Evolutionary conservation across 2,797 vertebrate genomes (phyloP), one percentile per base, ranked within the genome.

Genomic region (Microctenopoma steveboyesi): DNA sequence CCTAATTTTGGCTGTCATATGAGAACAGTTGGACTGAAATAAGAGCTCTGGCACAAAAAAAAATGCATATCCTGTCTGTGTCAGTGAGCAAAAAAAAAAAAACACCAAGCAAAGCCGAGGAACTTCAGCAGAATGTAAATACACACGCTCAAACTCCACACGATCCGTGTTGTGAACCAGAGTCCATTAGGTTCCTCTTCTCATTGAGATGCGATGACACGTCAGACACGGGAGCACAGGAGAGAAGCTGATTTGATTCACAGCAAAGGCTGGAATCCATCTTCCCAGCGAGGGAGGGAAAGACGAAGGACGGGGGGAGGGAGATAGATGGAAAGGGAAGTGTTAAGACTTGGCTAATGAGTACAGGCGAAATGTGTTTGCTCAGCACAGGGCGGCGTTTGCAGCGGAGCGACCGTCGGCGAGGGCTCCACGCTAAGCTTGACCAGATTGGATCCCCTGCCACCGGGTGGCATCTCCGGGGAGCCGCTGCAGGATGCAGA

Each of bases 301-400:
- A 57, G 51, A 69, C 64, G 58, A 75, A 81, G 70, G 59, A 66
- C 59, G 30, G 33, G 46, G 58, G 6, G 54, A 27, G 18, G 11
- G 25, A 39, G 49, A 12, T 16, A 15, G n/a, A 9, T 12, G 6
- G 39, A 48, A 52, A 4, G 30, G 50, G 37, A 30, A 64, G 68
- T 35, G 79, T 53, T 75, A 68, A 84, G 72, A 78, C 60, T 64
- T 1, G 63, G 64, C 83, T 86, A 91, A 90, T 89, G 87, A 92
- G 81, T 76, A 14, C 58, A 59, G 78, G 43, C 11, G 25, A 79
- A 68, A 86, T 79, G 82, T 86, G 88, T 91, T 88, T 86, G 76
- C 83, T 91, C 87, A 88, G 86, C 85, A 79, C 66, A 39, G 64
- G 57, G 63, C 49, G 22, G 48, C 9, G 49, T 77, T 79, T 55